Evolutionary conservation across 2,797 vertebrate genomes (phyloP).

Genomic region (Lemur catta): DNA sequence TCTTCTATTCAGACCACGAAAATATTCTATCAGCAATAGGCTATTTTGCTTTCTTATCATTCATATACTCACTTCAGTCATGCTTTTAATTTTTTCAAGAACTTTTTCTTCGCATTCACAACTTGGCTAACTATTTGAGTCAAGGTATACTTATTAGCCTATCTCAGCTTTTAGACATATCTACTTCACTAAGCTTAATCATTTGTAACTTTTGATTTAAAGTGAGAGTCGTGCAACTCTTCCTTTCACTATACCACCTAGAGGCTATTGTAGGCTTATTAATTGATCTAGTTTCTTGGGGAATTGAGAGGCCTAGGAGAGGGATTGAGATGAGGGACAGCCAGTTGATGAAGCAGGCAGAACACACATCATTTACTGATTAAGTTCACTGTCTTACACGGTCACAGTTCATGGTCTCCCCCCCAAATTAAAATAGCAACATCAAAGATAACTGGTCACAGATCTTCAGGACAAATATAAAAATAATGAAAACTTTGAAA

Average conservation of each 20-base stretch:
- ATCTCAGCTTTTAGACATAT: neutral
- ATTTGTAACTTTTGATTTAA: neutral
- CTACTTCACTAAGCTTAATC: neutral
- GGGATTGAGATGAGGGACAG: neutral
- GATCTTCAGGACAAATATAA: neutral
- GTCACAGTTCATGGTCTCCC: neutral
- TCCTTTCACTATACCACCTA: neutral
- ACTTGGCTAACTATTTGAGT: neutral
- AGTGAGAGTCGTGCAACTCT: neutral
- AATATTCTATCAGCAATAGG: neutral
- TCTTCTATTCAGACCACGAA: neutral
- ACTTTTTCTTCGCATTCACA: neutral
- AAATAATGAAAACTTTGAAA: neutral
- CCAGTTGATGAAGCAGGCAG: no score
- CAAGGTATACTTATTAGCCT: neutral
- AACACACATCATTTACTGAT: neutral
- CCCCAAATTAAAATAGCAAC: neutral
- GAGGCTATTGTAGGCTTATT: neutral
- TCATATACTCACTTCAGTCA: neutral
- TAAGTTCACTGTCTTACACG: neutral
- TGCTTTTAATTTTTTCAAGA: neutral
- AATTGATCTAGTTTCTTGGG: neutral
- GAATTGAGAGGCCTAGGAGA: neutral
- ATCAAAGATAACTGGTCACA: neutral
- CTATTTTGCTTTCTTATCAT: neutral